These are phyloP conservation scores for Tympanuchus pallidicinctus DNA, from an alignment of 2,113 vertebrate genomes.

Conservation along the genomic window DNA sequence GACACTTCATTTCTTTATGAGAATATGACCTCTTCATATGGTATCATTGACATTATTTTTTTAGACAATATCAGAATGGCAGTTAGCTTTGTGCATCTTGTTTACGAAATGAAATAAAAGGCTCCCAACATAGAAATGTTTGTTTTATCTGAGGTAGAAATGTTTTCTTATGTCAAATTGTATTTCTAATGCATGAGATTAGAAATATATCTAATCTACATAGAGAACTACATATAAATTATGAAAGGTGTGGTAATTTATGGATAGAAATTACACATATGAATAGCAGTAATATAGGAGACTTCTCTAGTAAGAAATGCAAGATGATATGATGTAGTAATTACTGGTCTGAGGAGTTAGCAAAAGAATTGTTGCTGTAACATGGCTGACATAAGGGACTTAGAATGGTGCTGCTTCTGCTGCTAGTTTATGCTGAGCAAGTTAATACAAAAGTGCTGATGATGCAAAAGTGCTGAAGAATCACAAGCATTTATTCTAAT, in stretches of 20 bases:
- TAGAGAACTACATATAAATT: not conserved
- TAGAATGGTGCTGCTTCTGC: slow-evolving; percentile 30
- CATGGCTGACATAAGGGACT: not conserved
- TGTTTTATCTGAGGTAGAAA: not conserved
- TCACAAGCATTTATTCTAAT: slow-evolving; percentile 18
- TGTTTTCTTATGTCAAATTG: not conserved
- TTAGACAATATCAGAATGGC: not conserved
- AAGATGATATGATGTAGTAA: not conserved
- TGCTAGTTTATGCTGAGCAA: slow-evolving; percentile 55
- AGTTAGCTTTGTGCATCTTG: not conserved
- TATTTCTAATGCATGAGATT: not conserved
- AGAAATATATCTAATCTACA: too few species aligned
- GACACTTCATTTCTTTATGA: not conserved
- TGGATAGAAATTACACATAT: not conserved
- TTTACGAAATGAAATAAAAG: not conserved
- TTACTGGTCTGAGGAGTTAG: slow-evolving; percentile 16
- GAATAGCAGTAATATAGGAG: not conserved
- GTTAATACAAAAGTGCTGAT: slow-evolving; percentile 25
- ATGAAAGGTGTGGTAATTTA: not conserved
- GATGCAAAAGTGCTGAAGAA: slow-evolving; percentile 34
- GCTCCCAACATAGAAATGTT: not conserved
- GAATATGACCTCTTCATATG: not conserved
- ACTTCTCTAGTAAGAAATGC: not conserved
- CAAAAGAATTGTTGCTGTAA: slow-evolving; percentile 18
- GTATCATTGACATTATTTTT: not conserved